Percentiles rank a stretch among this genome's conserved stretches.
These are phyloP conservation scores for Sabellastarte sp. DNA, from an alignment of 2,888 invertebrate species.

Conservation along the genomic window DNA sequence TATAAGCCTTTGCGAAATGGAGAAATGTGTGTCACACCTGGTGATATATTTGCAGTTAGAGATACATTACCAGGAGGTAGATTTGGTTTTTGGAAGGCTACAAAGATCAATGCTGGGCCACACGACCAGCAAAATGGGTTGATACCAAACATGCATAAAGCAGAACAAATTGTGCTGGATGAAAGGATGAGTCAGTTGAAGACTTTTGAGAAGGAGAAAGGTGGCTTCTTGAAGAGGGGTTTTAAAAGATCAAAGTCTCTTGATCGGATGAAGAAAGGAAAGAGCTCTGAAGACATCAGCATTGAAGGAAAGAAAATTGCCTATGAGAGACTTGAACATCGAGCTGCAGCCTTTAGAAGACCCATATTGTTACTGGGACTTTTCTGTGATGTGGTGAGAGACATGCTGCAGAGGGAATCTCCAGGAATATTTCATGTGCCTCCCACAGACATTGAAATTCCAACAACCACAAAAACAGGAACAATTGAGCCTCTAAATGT, in stretches of 20 bases:
- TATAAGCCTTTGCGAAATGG: conserved; percentile 17
- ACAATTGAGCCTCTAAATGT: conserved; percentile 13
- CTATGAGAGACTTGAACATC: conserved; percentile 28
- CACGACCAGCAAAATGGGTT: conserved; percentile 21
- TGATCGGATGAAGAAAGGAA: conserved; percentile 21
- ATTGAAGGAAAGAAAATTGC: conserved; percentile 11
- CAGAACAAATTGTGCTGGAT: conserved; percentile 27
- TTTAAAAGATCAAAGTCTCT: conserved; percentile 30
- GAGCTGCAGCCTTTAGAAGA: conserved; percentile 12
- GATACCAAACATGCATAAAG: conserved; percentile 27
- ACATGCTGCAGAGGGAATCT: conserved; percentile 21
- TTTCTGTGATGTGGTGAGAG: conserved; percentile 29
- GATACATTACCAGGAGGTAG: conserved; percentile 29
- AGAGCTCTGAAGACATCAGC: conserved; percentile 10
- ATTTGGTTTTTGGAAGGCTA: conserved; percentile 27
- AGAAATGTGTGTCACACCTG: conserved; percentile 24
- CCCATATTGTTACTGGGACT: conserved; percentile 32
- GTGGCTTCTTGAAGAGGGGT: conserved; percentile 25
- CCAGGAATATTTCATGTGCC: conserved; percentile 24
- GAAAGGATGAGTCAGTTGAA: conserved; percentile 9
- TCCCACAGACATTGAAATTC: conserved; percentile 17
- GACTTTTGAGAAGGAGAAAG: conserved; percentile 11
- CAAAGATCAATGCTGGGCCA: conserved; percentile 12
- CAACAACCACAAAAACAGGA: conserved; percentile 3
- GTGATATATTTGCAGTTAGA: conserved; percentile 29